A percentile compares a stretch with the other conserved stretches of the same genome.
phyloP scores from a whole-genome alignment of 2,888 invertebrate genomes.

The Hemicrepidius hirtus region DNA sequence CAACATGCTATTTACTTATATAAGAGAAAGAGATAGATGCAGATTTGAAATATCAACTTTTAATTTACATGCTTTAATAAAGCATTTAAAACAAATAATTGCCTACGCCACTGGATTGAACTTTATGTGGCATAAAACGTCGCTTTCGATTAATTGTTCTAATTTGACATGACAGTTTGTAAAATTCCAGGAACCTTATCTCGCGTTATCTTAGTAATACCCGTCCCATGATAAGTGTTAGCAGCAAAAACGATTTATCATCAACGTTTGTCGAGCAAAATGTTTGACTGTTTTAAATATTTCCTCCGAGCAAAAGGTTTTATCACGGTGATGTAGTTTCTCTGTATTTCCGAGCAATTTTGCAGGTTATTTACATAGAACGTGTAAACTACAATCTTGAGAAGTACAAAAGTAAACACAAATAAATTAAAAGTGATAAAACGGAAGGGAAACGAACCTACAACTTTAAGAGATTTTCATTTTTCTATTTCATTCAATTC shows the following conservation, averaged over 20 bases:
- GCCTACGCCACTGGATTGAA: background rate
- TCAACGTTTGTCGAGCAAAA: constrained; percentile 30
- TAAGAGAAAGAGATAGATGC: too few species aligned
- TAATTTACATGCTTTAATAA: too few species aligned
- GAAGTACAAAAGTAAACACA: constrained; percentile 25
- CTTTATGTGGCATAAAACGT: constrained; percentile 3
- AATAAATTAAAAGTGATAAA: constrained; percentile 28
- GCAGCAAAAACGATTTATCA: constrained; percentile 34
- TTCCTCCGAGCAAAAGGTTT: constrained; percentile 31
- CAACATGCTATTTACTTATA: too few species aligned
- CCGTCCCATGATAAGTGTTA: constrained; percentile 32
- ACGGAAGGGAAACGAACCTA: constrained; percentile 20
- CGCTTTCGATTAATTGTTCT: constrained; percentile 37
- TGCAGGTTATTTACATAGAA: constrained; percentile 28
- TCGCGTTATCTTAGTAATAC: constrained; percentile 32
- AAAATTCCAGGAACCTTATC: constrained; percentile 31
- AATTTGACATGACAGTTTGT: constrained; percentile 39
- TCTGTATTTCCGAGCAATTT: constrained; percentile 14
- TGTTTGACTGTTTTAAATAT: constrained; percentile 34
- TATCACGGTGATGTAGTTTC: constrained; percentile 1
- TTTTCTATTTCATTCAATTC: constrained; percentile 44
- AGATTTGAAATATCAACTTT: too few species aligned
- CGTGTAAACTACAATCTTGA: constrained; percentile 21
- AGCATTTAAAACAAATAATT: too few species aligned
- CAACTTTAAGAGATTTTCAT: constrained; percentile 27